Conservation (phyloP, 1,140 invertebrate species). For the Acromyrmex charruanus region DNA sequence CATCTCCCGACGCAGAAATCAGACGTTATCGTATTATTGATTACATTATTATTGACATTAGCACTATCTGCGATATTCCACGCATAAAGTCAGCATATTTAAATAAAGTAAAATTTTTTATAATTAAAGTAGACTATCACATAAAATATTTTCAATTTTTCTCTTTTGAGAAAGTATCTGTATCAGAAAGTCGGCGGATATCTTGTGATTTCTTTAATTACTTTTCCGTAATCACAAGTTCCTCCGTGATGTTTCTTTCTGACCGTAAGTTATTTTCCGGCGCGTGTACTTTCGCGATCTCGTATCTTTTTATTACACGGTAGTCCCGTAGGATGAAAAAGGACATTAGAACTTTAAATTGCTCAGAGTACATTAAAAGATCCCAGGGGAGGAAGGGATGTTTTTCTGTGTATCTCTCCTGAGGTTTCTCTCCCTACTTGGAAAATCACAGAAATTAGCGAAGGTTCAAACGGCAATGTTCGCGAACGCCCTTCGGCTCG, state of each 20-base stretch:
- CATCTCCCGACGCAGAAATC: not conserved
- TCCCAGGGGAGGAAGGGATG: not conserved
- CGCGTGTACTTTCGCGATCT: conserved; percentile 13
- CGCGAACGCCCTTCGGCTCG: conserved; percentile 15
- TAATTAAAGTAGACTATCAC: not conserved
- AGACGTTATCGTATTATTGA: not conserved
- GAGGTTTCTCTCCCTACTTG: not conserved
- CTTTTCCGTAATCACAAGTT: not conserved
- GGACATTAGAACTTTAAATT: conserved; percentile 29
- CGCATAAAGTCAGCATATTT: not conserved
- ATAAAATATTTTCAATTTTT: not conserved
- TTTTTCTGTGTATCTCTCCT: not conserved
- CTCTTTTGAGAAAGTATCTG: not conserved
- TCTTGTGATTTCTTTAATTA: conserved; percentile 19
- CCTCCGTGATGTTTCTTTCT: not conserved
- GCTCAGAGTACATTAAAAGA: conserved; percentile 43
- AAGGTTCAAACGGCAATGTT: conserved; percentile 28
- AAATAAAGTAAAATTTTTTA: too few species aligned
- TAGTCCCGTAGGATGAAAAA: not conserved
- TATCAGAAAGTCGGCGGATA: not conserved
- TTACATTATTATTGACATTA: not conserved
- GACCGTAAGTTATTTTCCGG: conserved; percentile 22
- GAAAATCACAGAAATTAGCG: conserved; percentile 33
- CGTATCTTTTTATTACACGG: conserved; percentile 23
- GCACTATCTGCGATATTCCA: not conserved